phyloP scores from a whole-genome alignment of 2,888 invertebrate species.

The Andrena bucephala region DNA sequence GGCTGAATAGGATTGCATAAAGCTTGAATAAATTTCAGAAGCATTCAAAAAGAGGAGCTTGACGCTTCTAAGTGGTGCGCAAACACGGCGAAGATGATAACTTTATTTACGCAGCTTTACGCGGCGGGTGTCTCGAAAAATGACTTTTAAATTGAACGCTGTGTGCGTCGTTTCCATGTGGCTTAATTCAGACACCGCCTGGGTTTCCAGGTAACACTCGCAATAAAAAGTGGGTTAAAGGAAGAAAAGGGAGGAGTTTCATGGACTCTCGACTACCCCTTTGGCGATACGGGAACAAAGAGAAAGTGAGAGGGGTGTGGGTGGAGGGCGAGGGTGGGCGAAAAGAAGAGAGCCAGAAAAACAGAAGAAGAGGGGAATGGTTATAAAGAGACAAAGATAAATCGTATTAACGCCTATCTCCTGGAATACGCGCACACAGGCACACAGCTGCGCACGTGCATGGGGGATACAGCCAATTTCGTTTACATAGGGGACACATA shows the following conservation, averaged over 20 bases:
- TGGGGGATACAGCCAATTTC: background rate
- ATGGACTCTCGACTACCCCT: constrained; percentile 28
- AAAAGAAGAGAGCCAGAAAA: constrained; percentile 4
- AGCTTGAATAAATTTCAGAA: constrained; percentile 41
- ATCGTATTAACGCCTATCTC: constrained; percentile 60
- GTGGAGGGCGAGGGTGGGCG: background rate
- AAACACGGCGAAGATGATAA: constrained; percentile 57
- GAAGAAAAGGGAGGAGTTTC: constrained; percentile 27
- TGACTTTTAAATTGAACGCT: constrained; percentile 36
- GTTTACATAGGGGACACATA: constrained; percentile 20
- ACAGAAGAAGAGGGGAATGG: constrained; percentile 1
- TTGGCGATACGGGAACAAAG: constrained; percentile 18
- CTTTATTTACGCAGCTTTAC: constrained; percentile 51
- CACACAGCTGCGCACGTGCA: background rate
- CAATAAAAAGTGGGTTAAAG: constrained; percentile 62
- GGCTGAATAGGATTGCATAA: constrained; percentile 2
- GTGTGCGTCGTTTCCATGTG: background rate
- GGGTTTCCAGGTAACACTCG: constrained; percentile 30
- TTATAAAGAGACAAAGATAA: constrained; percentile 51
- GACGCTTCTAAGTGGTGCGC: constrained; percentile 48
- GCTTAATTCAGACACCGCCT: constrained; percentile 1
- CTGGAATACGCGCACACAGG: constrained; percentile 3
- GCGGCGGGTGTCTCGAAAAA: constrained; percentile 53
- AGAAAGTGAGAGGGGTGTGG: background rate
- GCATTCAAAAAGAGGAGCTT: constrained; percentile 37